Base-by-base conservation (phyloP, 2,797 vertebrate genomes). In the Echiichthys vipera region DNA sequence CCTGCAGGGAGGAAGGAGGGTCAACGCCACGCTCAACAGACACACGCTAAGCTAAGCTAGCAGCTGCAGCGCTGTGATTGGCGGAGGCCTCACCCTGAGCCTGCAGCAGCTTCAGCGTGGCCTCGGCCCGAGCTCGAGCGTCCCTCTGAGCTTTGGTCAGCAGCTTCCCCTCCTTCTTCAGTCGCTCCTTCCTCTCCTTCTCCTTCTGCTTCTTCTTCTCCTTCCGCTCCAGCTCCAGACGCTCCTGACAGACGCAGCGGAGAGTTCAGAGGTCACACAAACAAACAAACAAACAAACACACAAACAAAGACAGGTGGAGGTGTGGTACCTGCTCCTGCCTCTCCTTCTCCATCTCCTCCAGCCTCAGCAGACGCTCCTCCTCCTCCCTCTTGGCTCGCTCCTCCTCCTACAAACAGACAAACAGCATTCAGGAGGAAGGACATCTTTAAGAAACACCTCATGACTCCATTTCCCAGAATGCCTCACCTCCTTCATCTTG, bases 161-260 rank as follows among this genome's bases (percentile, higher is more conserved):
- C 56, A 97, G 95, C 49, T 99, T 99, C 32, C 98, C 98, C 81
- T 98, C 98, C 84, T 98, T 98, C 92, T 99, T 99, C 85, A 99
- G 93, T 1, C 98, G 95, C 81, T 99, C 98, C 84, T 97, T 99
- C 70, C 97, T 94, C 91, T 99, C 98, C 83, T 98, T 99, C 84
- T 99, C 98, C 89, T 99, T 99, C 90, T 96, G 98, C 74, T 98
- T 99, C 90, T 96, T 98, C 85, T 96, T 98, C 91, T 99, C 97
- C 84, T 96, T 98, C 18, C 96, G 94, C 89, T 99, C 98, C 87
- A 94, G 96, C 80, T 99, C 98, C 81, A 99, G 86, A 22, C 96
- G 95, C 91, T 99, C 98, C 97, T 99, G 56, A 3, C 15, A 12
- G 17, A 7, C 0, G 29, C 5, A 6, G 18, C 17, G 5, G 0